Conservation (phyloP, 2,888 invertebrate genomes). For the Plebejus melissa region DNA sequence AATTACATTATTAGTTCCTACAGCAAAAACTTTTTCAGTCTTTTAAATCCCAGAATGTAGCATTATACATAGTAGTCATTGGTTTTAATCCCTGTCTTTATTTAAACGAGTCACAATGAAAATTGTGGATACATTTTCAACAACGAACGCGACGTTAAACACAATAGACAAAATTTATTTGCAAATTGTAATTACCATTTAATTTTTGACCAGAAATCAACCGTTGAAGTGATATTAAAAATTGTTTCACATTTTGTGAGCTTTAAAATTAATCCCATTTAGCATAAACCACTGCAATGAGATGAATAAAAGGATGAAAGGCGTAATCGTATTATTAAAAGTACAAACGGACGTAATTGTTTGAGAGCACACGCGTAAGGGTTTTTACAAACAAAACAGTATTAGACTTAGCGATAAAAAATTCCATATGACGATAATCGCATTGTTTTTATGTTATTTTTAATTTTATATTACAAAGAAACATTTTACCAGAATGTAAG, state of each 20-base stretch:
- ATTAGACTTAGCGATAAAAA: background rate
- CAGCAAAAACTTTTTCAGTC: background rate
- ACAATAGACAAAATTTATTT: background rate
- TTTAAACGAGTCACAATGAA: background rate
- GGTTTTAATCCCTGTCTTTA: background rate
- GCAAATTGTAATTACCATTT: background rate
- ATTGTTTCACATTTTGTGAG: background rate
- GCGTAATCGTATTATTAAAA: background rate
- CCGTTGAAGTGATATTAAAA: background rate
- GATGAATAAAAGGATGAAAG: background rate
- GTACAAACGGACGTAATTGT: background rate
- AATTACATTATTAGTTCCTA: no score
- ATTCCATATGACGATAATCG: background rate
- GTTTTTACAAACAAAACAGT: background rate
- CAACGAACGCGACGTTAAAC: background rate
- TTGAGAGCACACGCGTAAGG: background rate
- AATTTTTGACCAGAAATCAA: background rate
- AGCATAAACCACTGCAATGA: background rate
- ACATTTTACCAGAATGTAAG: no score
- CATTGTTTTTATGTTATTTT: background rate
- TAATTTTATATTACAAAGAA: no score
- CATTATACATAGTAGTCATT: background rate
- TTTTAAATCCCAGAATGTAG: background rate
- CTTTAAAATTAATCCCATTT: background rate
- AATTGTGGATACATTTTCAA: background rate